Base-by-base conservation (phyloP, 92 coral and sea anemone genomes). In the Epizoanthus illoricatus region DNA sequence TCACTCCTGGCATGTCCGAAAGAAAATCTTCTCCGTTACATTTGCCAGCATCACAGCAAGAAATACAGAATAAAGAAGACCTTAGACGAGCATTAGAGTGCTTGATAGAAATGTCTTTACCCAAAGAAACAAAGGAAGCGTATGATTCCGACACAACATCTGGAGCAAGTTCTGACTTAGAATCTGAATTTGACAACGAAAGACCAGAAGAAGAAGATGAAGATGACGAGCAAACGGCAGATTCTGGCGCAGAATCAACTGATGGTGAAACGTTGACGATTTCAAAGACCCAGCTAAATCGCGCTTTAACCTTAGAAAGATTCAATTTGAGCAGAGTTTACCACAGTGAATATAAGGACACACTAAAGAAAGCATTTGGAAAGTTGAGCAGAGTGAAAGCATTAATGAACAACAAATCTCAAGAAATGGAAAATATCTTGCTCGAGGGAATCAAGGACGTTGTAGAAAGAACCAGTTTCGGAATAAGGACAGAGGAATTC, bases 261-360 rank as follows among this genome's bases (percentile, higher is more conserved):
- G 92, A 82, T 5, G 85, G 84, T 40, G 89, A 91, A 4, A 72
- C 83, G 9, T 45, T 93, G n/a, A 84, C 87, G 49, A 87, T 93
- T 47, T 91, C 92, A 84, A 93, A 89, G 67, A 76, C 88, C 13
- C 83, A 93, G 20, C 86, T 93, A 47, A 85, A 93, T 59, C 83
- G 85, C 69, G 88, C 88, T 11, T 79, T 93, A 79, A 91, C 88
- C 24, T 66, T 91, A 23, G 99, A 96, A 73, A 88, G 94, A 72
- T 91, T 96, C 76, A 90, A 91, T 69, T 88, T 96, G 23, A 90
- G 97, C 23, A 94, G 99, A 76, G 81, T 96, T 19, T 92, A 94
- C 59, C 88, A 94, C 69, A 88, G 90, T 39, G 99, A 96, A 71
- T 96, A 93, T 85, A 91, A 86, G 62, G 99, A 94, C 80, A 89